Percentiles rank a stretch among this genome's conserved stretches.
Conservation (phyloP, 2,888 invertebrate species). For the Dromius quadrimaculatus region DNA sequence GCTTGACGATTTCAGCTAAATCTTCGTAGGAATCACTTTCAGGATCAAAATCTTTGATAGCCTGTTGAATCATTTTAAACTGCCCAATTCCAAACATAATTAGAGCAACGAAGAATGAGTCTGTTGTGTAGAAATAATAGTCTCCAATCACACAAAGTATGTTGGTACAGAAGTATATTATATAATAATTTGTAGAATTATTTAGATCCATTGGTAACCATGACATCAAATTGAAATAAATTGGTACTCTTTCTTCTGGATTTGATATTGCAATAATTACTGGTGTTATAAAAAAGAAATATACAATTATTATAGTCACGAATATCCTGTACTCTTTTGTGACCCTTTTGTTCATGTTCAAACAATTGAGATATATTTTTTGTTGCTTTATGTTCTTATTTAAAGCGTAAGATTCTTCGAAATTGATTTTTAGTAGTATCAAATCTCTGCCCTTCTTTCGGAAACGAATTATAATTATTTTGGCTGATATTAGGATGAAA, state of each 20-base stretch:
- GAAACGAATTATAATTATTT: background rate
- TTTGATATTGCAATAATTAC: background rate
- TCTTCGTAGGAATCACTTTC: background rate
- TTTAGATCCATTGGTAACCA: background rate
- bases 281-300: background rate
- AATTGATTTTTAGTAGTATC: background rate
- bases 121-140: background rate
- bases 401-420: background rate
- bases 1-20: background rate
- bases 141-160: background rate
- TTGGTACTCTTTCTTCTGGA: background rate
- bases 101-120: slow-evolving; percentile 1
- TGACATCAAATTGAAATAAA: background rate
- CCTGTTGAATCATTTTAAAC: slow-evolving; percentile 9
- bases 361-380: slow-evolving; percentile 1
- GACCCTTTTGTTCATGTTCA: background rate
- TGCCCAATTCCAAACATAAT: slow-evolving; percentile 23
- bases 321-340: background rate
- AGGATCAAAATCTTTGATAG: slow-evolving; percentile 1
- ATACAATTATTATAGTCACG: background rate
- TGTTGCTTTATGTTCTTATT: background rate
- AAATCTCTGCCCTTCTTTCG: background rate
- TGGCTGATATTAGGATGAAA: background rate
- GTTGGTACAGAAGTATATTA: no score
- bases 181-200: background rate